Conservation (phyloP, 2,797 vertebrate genomes). For the Lagorchestes hirsutus region DNA sequence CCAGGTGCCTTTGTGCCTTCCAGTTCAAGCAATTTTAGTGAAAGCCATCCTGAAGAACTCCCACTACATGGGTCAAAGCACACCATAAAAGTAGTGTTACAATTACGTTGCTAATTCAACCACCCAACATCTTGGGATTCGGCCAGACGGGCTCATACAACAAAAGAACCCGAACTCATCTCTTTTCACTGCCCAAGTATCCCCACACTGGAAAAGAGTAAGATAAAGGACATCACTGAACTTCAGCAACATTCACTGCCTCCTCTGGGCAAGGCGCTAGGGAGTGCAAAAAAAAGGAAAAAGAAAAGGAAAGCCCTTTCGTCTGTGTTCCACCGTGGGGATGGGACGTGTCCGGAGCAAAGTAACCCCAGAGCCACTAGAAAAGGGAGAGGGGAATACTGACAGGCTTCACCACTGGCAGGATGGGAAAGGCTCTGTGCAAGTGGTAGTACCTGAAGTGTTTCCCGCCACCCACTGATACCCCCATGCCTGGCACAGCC, state of each 20-base stretch:
- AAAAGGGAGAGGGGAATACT: neutral
- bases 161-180: conserved; percentile 36
- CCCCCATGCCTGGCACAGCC: no score
- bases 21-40: conserved; percentile 50
- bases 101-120: neutral
- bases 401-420: neutral
- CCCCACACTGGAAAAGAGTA: conserved; percentile 32
- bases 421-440: neutral
- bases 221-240: conserved; percentile 34
- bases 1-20: neutral
- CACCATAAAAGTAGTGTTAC: conserved; percentile 50
- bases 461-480: neutral
- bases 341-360: neutral
- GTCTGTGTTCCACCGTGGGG: neutral
- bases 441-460: neutral
- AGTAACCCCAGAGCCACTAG: neutral
- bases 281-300: neutral
- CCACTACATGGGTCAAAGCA: conserved; percentile 46
- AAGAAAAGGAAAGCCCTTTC: neutral
- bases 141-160: neutral
- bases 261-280: neutral
- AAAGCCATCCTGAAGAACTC: conserved; percentile 51
- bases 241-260: neutral
- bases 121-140: neutral
- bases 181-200: conserved; percentile 16